phyloP scores from a whole-genome alignment of 2,888 invertebrate genomes.

The Mythimna loreyi region DNA sequence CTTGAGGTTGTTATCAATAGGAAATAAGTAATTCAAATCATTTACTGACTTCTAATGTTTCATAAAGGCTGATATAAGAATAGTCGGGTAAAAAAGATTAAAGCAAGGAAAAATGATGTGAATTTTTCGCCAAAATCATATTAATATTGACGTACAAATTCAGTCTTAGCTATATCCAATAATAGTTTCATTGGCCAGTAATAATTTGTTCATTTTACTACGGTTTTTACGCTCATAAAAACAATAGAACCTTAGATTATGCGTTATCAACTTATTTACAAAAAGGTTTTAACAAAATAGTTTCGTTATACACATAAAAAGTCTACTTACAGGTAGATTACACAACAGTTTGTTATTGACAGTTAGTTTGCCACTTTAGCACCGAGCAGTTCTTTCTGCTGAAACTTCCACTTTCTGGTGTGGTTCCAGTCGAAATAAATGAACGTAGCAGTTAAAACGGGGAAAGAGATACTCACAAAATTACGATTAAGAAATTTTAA shows the following conservation, averaged over 20 bases:
- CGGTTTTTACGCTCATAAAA: neutral
- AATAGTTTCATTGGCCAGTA: neutral
- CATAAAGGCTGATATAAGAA: too few species aligned
- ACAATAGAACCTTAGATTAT: neutral
- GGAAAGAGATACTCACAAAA: constrained; percentile 93
- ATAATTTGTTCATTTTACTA: neutral
- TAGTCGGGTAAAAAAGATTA: too few species aligned
- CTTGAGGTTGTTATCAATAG: neutral
- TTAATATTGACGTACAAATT: neutral
- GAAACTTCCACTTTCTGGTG: constrained; percentile 93
- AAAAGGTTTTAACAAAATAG: constrained; percentile 11
- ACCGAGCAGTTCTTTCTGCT: constrained; percentile 71
- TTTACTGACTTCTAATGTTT: too few species aligned
- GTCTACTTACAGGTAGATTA: constrained; percentile 34
- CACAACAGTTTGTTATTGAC: constrained; percentile 29
- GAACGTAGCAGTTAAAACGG: constrained; percentile 88
- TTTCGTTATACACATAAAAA: neutral
- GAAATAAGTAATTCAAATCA: too few species aligned
- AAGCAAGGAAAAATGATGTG: neutral
- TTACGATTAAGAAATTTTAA: constrained; percentile 91
- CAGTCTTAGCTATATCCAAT: neutral
- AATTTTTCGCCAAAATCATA: constrained; percentile 5
- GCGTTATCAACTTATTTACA: neutral
- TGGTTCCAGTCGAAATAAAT: constrained; percentile 94
- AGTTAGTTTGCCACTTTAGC: constrained; percentile 4